phyloP scores from a whole-genome alignment of 2,113 vertebrate species.

The Willisornis vidua region DNA sequence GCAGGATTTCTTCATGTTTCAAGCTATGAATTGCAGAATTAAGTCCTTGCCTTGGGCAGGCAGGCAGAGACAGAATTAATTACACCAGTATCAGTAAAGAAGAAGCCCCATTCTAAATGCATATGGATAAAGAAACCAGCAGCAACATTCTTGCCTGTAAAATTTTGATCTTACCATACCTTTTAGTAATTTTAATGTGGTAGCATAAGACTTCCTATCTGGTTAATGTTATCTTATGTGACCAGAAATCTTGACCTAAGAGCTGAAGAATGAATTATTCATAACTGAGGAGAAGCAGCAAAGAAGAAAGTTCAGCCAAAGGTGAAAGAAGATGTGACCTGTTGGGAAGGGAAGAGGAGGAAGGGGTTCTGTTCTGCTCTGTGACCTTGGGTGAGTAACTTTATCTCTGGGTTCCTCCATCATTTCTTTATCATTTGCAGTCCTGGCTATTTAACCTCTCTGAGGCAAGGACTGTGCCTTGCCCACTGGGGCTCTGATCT shows the following conservation, averaged over 20 bases:
- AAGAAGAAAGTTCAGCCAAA: background rate
- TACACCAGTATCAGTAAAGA: background rate
- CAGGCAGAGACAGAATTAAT: background rate
- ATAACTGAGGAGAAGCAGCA: background rate
- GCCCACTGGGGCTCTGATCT: background rate
- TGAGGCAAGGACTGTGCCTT: background rate
- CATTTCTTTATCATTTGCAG: background rate
- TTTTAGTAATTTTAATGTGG: background rate
- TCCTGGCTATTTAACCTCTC: background rate
- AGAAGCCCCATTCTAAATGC: background rate
- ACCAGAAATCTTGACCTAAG: background rate
- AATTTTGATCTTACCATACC: background rate
- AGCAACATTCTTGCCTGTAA: background rate
- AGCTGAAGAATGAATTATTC: slow-evolving; percentile 4
- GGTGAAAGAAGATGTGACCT: background rate
- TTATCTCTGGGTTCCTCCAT: background rate
- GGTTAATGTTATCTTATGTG: background rate
- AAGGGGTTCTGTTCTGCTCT: background rate
- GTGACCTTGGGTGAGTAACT: background rate
- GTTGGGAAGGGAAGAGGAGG: background rate
- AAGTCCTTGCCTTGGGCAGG: background rate
- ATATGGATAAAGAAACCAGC: background rate
- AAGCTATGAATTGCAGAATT: background rate
- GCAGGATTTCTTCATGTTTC: background rate
- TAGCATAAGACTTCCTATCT: background rate